Evolutionary conservation across 1,140 invertebrate species (phyloP), one percentile per base, ranked within the genome.

Genomic region (Bombyx mandarina): DNA sequence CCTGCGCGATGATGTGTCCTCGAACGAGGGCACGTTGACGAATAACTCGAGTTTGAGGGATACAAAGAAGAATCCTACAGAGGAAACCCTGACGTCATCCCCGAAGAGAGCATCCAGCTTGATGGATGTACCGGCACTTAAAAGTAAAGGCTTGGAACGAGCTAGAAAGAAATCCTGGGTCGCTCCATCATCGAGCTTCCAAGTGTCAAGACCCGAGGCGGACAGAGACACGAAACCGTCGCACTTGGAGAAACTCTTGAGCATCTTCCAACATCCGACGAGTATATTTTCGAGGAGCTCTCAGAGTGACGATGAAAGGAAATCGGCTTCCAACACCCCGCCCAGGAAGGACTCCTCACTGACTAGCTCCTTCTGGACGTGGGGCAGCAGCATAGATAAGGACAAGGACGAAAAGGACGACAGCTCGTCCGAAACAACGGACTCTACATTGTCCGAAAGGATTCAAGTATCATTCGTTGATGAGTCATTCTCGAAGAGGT

Each of bases 91-190:
- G n/a, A 85, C 82, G 5, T 73, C 81, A 5, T 77, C 81, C 3
- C 83, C 85, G 0, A 86, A 88, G 61, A 56, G 83, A 54, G 76
- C 82, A 0, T 82, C 85, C 0, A 88, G 85, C 63, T 57, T 88
- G 22, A 60, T 89, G 1, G 88, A 89, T 52, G 85, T 89, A 5
- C 88, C 78, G 3, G 84, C 79, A 7, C 62, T 88, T 56, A 85
- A 82, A 55, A 73, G 73, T 12, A 87, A 87, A 63, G 79, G 78
- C 2, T 57, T 79, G 58, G 77, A 84, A 60, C 54, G 87, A 35
- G 83, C 86, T 61, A 76, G 90, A 8, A 91, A 90, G 69, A 86
- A 89, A 43, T 90, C 89, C 0, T 90, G 88, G 88, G 89, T 90
- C n/a, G 75, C 83, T 1, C 80, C 84, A 0, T 84, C 88, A 6